These are phyloP conservation scores for Carposina sasakii DNA, from an alignment of 1,140 invertebrate species.

Conservation along the genomic window DNA sequence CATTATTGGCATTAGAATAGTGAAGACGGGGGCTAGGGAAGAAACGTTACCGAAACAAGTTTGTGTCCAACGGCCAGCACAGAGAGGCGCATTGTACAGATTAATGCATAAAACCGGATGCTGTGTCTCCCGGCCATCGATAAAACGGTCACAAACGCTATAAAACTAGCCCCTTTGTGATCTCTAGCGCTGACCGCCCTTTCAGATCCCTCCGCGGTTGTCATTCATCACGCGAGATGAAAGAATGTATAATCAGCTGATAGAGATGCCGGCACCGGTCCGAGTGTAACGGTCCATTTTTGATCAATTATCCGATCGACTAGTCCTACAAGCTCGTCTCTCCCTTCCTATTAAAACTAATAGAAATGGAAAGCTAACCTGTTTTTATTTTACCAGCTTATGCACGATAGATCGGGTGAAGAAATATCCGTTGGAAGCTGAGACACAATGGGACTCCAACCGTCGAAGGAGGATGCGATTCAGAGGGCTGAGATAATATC, in stretches of 20 bases:
- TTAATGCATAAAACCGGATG: slow-evolving; percentile 66
- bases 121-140: slow-evolving; percentile 57
- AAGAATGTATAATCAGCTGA: slow-evolving; percentile 63
- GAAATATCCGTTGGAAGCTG: slow-evolving; percentile 36
- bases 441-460: slow-evolving; percentile 34
- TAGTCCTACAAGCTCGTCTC: slow-evolving; percentile 29
- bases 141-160: slow-evolving; percentile 62
- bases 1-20: slow-evolving; percentile 34
- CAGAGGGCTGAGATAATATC: slow-evolving; percentile 56
- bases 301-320: slow-evolving; percentile 49
- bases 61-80: slow-evolving; percentile 55
- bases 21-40: slow-evolving; percentile 39
- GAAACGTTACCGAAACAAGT: slow-evolving; percentile 59
- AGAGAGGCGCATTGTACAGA: slow-evolving; percentile 60
- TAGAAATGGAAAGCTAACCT: slow-evolving; percentile 66
- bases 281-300: slow-evolving; percentile 44
- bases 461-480: slow-evolving; percentile 44
- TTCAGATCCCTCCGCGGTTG: slow-evolving; percentile 31
- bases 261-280: slow-evolving; percentile 26
- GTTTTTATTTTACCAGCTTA: slow-evolving; percentile 54
- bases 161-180: slow-evolving; percentile 55
- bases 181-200: slow-evolving; percentile 56
- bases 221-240: slow-evolving; percentile 59
- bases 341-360: slow-evolving; percentile 26
- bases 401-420: slow-evolving; percentile 27